A percentile compares a stretch with the other conserved stretches of the same genome.
Conservation (phyloP, 2,888 invertebrate species). For the Ormyrus labotus region DNA sequence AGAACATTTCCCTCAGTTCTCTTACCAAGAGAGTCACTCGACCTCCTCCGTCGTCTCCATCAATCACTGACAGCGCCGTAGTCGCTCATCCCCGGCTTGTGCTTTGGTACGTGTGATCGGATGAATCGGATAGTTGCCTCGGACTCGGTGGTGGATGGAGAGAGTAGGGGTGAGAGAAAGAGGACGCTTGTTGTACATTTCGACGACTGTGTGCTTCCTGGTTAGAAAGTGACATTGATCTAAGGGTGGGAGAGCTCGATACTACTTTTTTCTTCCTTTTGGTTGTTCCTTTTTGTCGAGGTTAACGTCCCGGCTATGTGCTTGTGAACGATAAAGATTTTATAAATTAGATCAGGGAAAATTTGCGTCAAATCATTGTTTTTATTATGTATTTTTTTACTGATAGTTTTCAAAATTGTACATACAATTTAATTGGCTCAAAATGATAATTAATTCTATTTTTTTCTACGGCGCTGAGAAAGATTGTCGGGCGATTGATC, state of each 20-base stretch:
- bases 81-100: conserved; percentile 51
- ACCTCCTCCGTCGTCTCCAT: conserved; percentile 73
- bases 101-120: conserved; percentile 60
- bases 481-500: conserved; percentile 14
- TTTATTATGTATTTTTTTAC: conserved; percentile 16
- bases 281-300: conserved; percentile 14
- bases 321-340: background rate
- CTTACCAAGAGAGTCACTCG: conserved; percentile 76
- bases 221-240: conserved; percentile 47
- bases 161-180: background rate
- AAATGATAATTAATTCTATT: conserved; percentile 2
- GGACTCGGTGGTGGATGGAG: conserved; percentile 30
- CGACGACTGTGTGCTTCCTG: conserved; percentile 35
- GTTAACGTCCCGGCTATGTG: conserved; percentile 12
- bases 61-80: conserved; percentile 71
- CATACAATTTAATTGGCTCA: conserved; percentile 10
- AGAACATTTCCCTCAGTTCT: conserved; percentile 83
- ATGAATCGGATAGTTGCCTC: conserved; percentile 61
- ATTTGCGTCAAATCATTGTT: conserved; percentile 1
- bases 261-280: too few relatives aligned
- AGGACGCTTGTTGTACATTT: conserved; percentile 43
- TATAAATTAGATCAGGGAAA: conserved; percentile 8
- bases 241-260: background rate
- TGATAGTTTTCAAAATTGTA: conserved; percentile 13
- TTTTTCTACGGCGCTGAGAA: background rate